Conservation (phyloP, 2,888 invertebrate species). For the Noctua fimbriata region DNA sequence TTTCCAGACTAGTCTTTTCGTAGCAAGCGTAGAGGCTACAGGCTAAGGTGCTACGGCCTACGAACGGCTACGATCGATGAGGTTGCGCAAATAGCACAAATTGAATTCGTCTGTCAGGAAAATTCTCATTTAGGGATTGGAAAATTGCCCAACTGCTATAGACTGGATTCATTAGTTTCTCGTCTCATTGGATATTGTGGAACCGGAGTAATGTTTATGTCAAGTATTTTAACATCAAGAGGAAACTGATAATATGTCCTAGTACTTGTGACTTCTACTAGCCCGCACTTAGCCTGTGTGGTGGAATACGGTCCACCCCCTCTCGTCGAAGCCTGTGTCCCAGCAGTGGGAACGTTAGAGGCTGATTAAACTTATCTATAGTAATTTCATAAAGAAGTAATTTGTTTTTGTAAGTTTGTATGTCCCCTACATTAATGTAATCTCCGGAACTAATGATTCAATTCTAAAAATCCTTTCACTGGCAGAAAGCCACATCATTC, state of each 20-base stretch:
- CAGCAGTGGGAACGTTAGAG: too few relatives aligned
- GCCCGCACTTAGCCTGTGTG: neutral
- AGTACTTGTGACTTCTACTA: neutral
- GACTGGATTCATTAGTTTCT: neutral
- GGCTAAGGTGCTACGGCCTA: slow-evolving; percentile 1
- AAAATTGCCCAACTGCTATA: slow-evolving; percentile 34
- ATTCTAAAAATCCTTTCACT: too few relatives aligned
- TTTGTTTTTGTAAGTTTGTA: too few relatives aligned
- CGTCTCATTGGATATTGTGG: neutral
- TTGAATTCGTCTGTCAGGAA: slow-evolving; percentile 8
- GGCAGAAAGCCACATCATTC: too few relatives aligned
- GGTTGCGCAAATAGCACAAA: slow-evolving; percentile 35
- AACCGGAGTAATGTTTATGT: neutral
- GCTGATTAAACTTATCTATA: too few relatives aligned
- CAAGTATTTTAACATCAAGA: neutral
- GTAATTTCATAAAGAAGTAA: too few relatives aligned
- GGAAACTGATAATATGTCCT: neutral
- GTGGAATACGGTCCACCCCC: too few relatives aligned
- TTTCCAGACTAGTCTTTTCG: neutral
- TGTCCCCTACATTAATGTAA: too few relatives aligned
- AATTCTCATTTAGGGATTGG: slow-evolving; percentile 22
- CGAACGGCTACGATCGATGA: slow-evolving; percentile 32
- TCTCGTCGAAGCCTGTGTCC: too few relatives aligned
- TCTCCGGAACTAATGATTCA: too few relatives aligned
- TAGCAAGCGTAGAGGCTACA: neutral